phyloP scores from a whole-genome alignment of 1,140 invertebrate species.

The Lordiphosa clarofinis region DNA sequence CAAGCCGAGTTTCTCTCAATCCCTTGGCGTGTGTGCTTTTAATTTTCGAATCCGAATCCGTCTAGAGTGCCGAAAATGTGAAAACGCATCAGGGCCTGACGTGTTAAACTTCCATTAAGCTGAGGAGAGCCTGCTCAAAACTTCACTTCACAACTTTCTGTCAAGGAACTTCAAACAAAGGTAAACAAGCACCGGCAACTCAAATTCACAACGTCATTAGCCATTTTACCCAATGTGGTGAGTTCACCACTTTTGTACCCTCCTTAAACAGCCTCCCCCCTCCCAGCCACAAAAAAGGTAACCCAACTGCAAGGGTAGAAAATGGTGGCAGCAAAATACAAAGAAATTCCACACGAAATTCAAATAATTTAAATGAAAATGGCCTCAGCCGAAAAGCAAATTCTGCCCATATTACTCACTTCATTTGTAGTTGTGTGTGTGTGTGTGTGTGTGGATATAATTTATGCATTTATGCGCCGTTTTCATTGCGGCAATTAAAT shows the following conservation, averaged over 20 bases:
- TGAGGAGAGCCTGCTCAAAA: constrained; percentile 56
- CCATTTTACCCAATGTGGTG: constrained; percentile 14
- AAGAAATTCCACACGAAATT: no score
- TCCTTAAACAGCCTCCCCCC: not conserved
- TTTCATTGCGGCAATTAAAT: constrained; percentile 62
- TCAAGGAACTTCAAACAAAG: constrained; percentile 23
- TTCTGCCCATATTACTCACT: constrained; percentile 8
- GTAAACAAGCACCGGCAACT: constrained; percentile 28
- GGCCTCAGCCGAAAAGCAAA: not conserved
- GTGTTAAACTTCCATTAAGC: constrained; percentile 41
- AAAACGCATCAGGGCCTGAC: constrained; percentile 1
- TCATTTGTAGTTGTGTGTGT: not conserved
- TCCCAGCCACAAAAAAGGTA: no score
- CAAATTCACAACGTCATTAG: constrained; percentile 69
- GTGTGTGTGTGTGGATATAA: constrained; percentile 13
- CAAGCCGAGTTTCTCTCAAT: no score
- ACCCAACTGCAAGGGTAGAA: no score
- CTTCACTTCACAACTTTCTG: constrained; percentile 46
- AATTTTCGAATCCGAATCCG: no score
- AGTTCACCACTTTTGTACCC: not conserved
- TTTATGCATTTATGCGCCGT: constrained; percentile 49
- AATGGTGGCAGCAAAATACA: no score
- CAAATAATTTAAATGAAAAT: not conserved
- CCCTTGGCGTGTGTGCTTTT: no score
- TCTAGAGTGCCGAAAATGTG: no score